These are phyloP conservation scores for Tychaedon coryphoeus DNA, from an alignment of 2,113 vertebrate species.

Conservation along the genomic window DNA sequence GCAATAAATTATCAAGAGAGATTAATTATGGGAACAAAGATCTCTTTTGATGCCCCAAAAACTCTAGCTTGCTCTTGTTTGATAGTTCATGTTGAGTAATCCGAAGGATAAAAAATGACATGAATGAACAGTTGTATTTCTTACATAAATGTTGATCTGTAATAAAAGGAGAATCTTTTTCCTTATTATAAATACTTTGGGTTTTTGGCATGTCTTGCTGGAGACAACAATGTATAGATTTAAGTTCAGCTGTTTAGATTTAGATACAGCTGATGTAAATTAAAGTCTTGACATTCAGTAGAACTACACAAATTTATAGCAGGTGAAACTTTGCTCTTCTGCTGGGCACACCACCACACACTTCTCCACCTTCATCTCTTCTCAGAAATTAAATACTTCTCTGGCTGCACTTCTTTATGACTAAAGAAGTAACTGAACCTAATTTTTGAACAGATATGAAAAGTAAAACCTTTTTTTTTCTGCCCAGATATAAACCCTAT, in stretches of 20 bases:
- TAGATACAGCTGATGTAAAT: not conserved
- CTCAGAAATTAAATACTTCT: not conserved
- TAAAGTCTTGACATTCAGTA: not conserved
- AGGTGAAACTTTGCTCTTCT: not conserved
- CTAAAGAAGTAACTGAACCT: not conserved
- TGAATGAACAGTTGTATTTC: not conserved
- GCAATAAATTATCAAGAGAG: not conserved
- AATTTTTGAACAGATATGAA: not conserved
- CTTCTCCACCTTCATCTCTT: not conserved
- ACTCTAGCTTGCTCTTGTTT: not conserved
- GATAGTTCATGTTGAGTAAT: not conserved
- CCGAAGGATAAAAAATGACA: not conserved
- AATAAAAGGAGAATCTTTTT: not conserved
- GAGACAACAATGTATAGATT: not conserved
- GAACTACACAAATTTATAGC: not conserved
- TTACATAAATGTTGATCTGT: not conserved
- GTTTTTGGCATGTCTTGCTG: not conserved
- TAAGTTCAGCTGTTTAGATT: not conserved
- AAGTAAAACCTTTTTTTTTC: not conserved
- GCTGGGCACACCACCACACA: not conserved
- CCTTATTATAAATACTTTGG: not conserved
- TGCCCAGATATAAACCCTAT: not conserved
- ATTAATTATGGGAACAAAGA: not conserved
- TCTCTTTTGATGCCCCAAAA: not conserved
- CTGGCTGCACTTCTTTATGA: not conserved